phyloP scores from a whole-genome alignment of 23 tunicate species.

The Ascidia mentula region DNA sequence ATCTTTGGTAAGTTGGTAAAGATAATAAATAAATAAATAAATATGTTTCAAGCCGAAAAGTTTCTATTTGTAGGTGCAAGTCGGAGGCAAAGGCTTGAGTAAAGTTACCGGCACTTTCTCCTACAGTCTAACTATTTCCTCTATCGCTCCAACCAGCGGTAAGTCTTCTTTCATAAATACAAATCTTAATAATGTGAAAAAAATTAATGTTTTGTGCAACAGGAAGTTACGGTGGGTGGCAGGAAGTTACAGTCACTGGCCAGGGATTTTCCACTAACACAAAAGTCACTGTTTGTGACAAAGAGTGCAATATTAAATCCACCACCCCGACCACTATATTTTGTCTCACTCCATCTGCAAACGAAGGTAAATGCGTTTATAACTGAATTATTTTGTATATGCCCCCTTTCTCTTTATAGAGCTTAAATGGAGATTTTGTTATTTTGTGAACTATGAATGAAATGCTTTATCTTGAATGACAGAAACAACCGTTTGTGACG shows the following conservation, averaged over 20 bases:
- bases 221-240: slow-evolving; percentile 87
- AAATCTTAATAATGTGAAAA: background rate
- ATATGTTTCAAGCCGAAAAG: background rate
- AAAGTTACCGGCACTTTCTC: background rate
- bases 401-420: too few relatives aligned
- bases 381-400: too few relatives aligned
- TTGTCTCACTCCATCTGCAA: background rate
- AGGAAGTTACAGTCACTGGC: slow-evolving; percentile 38
- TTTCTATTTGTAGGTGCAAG: background rate
- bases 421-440: too few relatives aligned
- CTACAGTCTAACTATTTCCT: slow-evolving; percentile 16
- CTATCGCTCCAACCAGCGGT: slow-evolving; percentile 22
- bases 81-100: background rate
- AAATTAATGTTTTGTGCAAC: background rate
- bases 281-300: slow-evolving; percentile 27
- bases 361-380: too few relatives aligned
- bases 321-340: background rate
- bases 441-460: too few relatives aligned
- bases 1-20: background rate
- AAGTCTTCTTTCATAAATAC: background rate
- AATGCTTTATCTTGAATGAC: too few relatives aligned
- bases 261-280: slow-evolving; percentile 47
- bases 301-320: background rate
- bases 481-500: slow-evolving; percentile 3
- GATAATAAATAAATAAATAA: background rate